Evolutionary conservation across 2,888 invertebrate genomes (phyloP).

Genomic region (Drosophila silvestris): DNA sequence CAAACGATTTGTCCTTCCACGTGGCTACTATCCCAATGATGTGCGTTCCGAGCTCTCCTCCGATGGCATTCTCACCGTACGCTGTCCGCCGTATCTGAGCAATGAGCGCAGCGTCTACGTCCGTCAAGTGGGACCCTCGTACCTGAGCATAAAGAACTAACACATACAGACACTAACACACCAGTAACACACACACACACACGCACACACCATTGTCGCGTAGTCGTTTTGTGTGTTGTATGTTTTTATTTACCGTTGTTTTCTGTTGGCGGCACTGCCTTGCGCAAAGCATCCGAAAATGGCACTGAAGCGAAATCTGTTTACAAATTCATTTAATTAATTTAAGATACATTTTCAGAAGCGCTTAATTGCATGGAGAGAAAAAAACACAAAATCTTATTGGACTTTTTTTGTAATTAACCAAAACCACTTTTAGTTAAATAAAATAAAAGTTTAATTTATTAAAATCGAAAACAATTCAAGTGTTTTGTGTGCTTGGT

Average conservation of each 20-base stretch:
- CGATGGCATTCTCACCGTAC: slow-evolving; percentile 92
- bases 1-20: slow-evolving; percentile 89
- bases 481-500: background rate
- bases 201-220: slow-evolving; percentile 6
- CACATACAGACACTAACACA: slow-evolving; percentile 5
- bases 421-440: slow-evolving; percentile 71
- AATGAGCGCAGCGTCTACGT: slow-evolving; percentile 90
- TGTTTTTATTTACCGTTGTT: slow-evolving; percentile 17
- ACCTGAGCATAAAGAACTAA: slow-evolving; percentile 84
- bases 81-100: slow-evolving; percentile 87
- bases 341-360: slow-evolving; percentile 52
- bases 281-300: slow-evolving; percentile 39
- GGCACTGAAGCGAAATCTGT: slow-evolving; percentile 49
- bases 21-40: slow-evolving; percentile 89
- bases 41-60: slow-evolving; percentile 87
- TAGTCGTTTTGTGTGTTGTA: slow-evolving; percentile 46
- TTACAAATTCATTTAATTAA: slow-evolving; percentile 45
- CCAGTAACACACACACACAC: slow-evolving; percentile 19
- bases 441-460: slow-evolving; percentile 77
- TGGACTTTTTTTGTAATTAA: slow-evolving; percentile 80
- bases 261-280: slow-evolving; percentile 55
- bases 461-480: slow-evolving; percentile 57
- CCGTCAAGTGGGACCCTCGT: slow-evolving; percentile 90
- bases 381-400: slow-evolving; percentile 32
- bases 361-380: slow-evolving; percentile 28